A percentile compares a stretch with the other conserved stretches of the same genome.
phyloP scores from a whole-genome alignment of 2,888 invertebrate genomes.

The Antitype chi region DNA sequence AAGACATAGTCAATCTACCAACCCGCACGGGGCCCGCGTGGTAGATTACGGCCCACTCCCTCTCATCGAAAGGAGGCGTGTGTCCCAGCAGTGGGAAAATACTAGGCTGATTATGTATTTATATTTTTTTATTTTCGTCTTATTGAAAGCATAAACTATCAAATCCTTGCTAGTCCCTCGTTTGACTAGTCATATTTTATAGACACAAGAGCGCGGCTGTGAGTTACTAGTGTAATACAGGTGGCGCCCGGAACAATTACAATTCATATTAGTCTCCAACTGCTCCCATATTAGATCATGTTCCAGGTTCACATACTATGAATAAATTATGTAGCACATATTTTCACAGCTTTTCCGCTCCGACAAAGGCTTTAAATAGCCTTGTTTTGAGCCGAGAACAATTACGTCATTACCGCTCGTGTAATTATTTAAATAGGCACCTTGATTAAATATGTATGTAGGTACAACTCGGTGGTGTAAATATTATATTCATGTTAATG shows the following conservation, averaged over 20 bases:
- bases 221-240: slow-evolving; percentile 11
- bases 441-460: slow-evolving; percentile 37
- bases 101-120: not conserved
- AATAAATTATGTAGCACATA: slow-evolving; percentile 60
- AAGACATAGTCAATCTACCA: no score
- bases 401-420: slow-evolving; percentile 39
- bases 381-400: slow-evolving; percentile 48
- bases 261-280: slow-evolving; percentile 56
- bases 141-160: not conserved
- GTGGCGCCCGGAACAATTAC: slow-evolving; percentile 34
- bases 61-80: no score
- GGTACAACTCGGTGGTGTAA: slow-evolving; percentile 13
- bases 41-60: no score
- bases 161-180: not conserved
- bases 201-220: slow-evolving; percentile 7
- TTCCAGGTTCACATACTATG: slow-evolving; percentile 49
- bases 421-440: slow-evolving; percentile 55
- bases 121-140: not conserved
- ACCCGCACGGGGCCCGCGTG: no score
- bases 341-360: slow-evolving; percentile 40
- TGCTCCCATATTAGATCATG: slow-evolving; percentile 59
- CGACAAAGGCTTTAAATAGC: slow-evolving; percentile 48
- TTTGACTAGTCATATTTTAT: slow-evolving; percentile 6
- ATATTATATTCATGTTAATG: slow-evolving; percentile 33
- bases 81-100: no score